Evolutionary conservation across 2,888 invertebrate species (phyloP), one percentile per base, ranked within the genome.

Genomic region (Frankliniella intonsa): DNA sequence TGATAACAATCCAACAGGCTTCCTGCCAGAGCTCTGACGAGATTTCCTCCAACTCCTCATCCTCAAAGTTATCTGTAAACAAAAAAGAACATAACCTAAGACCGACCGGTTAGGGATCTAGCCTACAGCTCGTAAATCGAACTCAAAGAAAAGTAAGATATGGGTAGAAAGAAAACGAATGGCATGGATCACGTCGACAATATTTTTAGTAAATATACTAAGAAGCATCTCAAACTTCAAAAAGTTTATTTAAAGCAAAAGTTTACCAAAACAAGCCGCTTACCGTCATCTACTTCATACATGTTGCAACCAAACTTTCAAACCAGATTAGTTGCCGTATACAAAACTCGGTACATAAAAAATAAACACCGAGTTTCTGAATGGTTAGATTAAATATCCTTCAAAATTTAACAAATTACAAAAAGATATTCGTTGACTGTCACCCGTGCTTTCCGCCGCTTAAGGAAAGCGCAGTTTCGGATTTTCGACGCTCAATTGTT

Each of bases 1-100:
- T 98, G 87, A 99, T 99, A 83, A 99, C 99, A 87, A 99, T 98
- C 99, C 99, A 99, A 87, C 99, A 99, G 80, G 99, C 99, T 90
- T 99, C 99, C 89, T 99, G 99, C 99, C 99, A 99, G 84, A 99
- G 90, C 87, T 99, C 99, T 10, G 97, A 94, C 55, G 97, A 97
- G 86, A 99, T 98, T 89, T 99, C 99, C 88, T 97, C 98, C 17
- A 93, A 93, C 87, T 96, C 96, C 86, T 95, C 95, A 87, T 96
- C 96, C 84, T 95, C 96, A 88, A 92, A 94, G 82, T 88, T 85
- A 84, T 89, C 89, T 89, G 81, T 14, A 80, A 83, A 83, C 38
- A 27, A 55, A 27, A 76, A 81, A 80, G 19, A 82, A 14, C 22
- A 50, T 27, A 82, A 82, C 50, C 80, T 82, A 62, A 80, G 38